Percentiles rank a stretch among this genome's conserved stretches.
phyloP scores from a whole-genome alignment of 2,797 vertebrate genomes.

The Karalla daura region DNA sequence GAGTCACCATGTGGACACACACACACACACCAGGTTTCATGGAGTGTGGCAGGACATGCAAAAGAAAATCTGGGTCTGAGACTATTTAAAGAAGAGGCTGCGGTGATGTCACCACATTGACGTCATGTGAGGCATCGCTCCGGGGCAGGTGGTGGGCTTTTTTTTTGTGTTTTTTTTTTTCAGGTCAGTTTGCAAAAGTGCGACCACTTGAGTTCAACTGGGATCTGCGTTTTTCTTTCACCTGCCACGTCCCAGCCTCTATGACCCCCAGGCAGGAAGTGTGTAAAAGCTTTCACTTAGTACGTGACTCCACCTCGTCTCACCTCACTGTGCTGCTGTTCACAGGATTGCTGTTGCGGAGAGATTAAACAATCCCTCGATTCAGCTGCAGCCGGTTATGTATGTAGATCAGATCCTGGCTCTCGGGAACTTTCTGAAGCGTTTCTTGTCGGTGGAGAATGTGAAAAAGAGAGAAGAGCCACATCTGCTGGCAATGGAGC shows the following conservation, averaged over 20 bases:
- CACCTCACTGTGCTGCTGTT: neutral
- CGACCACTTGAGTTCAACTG: neutral
- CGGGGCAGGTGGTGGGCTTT: neutral
- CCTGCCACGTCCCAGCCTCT: no score
- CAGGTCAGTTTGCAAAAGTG: slow-evolving; percentile 14
- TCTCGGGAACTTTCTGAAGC: neutral
- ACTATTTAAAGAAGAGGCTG: slow-evolving; percentile 39
- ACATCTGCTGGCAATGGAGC: slow-evolving; percentile 41
- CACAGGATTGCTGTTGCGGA: neutral
- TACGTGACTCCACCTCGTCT: no score
- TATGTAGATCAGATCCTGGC: neutral
- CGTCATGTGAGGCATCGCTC: slow-evolving; percentile 7
- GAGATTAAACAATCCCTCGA: slow-evolving; percentile 13
- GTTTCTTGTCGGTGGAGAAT: neutral
- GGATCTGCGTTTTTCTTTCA: neutral
- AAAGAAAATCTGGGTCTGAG: slow-evolving; percentile 36
- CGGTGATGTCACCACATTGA: slow-evolving; percentile 5
- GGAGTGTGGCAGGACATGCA: neutral
- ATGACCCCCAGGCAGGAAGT: no score
- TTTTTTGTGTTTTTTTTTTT: no score
- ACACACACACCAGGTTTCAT: neutral
- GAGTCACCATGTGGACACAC: neutral
- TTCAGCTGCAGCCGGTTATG: neutral
- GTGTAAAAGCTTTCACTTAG: no score
- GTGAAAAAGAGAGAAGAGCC: slow-evolving; percentile 5